Conservation (phyloP, 1,140 invertebrate species). For the Conus ventricosus region DNA sequence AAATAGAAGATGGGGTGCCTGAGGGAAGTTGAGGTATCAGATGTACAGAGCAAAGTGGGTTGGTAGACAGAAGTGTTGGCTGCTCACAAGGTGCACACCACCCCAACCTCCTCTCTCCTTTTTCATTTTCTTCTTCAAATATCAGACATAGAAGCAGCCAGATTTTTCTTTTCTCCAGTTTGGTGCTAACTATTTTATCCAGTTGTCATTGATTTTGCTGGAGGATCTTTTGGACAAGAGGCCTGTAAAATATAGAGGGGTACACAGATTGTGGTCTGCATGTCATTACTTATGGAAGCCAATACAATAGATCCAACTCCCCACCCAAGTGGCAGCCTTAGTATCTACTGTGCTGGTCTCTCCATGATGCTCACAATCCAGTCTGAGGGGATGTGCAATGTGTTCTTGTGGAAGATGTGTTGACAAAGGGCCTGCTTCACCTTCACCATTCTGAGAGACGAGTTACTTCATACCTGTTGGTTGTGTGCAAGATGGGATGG, state of each 20-base stretch:
- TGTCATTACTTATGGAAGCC: neutral
- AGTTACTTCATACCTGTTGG: neutral
- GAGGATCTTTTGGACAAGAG: neutral
- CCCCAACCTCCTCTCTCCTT: neutral
- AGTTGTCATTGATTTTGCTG: neutral
- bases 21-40: neutral
- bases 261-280: neutral
- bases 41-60: neutral
- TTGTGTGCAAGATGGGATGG: neutral
- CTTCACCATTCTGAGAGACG: neutral
- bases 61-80: neutral
- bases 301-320: neutral
- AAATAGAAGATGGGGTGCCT: neutral
- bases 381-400: constrained; percentile 35
- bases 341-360: neutral
- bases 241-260: neutral
- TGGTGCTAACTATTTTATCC: neutral
- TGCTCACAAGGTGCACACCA: neutral
- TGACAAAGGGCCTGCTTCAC: neutral
- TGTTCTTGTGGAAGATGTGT: constrained; percentile 30
- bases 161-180: neutral
- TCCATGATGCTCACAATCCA: constrained; percentile 32
- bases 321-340: neutral
- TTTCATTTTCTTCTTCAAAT: neutral
- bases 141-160: neutral